phyloP scores from a whole-genome alignment of 2,888 invertebrate species.

The Harmothoe impar region DNA sequence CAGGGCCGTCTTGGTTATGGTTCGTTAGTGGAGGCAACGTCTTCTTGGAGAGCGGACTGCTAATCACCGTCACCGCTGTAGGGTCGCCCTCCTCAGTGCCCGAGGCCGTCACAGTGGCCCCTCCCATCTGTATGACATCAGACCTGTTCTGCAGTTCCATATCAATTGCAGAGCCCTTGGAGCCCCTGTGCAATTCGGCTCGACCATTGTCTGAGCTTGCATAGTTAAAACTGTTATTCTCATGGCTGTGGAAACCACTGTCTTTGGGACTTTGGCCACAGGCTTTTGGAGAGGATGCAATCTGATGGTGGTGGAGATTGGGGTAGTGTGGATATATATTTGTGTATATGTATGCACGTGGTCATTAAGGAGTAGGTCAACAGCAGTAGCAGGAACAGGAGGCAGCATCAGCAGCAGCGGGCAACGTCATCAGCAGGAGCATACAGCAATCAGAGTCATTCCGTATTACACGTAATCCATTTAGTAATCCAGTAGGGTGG shows the following conservation, averaged over 20 bases:
- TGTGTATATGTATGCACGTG: too few species aligned
- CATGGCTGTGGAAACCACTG: slow-evolving; percentile 65
- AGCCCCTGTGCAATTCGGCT: slow-evolving; percentile 56
- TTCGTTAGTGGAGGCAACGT: slow-evolving; percentile 9
- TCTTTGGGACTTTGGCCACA: slow-evolving; percentile 58
- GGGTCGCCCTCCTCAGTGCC: neutral
- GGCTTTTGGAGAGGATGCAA: slow-evolving; percentile 47
- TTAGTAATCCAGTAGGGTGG: slow-evolving; percentile 55
- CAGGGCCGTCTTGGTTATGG: neutral
- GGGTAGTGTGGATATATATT: neutral
- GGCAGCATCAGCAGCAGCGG: neutral
- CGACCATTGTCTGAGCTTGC: slow-evolving; percentile 65
- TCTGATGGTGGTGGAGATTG: slow-evolving; percentile 23
- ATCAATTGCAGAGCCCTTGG: neutral
- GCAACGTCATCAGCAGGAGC: slow-evolving; percentile 41
- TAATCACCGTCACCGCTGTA: neutral
- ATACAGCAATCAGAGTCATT: slow-evolving; percentile 50
- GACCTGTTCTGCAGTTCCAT: neutral
- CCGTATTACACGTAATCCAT: slow-evolving; percentile 57
- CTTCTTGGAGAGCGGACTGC: neutral
- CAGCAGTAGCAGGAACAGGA: neutral
- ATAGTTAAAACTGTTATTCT: slow-evolving; percentile 60
- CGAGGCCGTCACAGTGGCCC: neutral
- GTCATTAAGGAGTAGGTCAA: too few species aligned
- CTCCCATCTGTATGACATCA: neutral